Base-by-base conservation (phyloP, 2,797 vertebrate species). In the Phataginus tricuspis region DNA sequence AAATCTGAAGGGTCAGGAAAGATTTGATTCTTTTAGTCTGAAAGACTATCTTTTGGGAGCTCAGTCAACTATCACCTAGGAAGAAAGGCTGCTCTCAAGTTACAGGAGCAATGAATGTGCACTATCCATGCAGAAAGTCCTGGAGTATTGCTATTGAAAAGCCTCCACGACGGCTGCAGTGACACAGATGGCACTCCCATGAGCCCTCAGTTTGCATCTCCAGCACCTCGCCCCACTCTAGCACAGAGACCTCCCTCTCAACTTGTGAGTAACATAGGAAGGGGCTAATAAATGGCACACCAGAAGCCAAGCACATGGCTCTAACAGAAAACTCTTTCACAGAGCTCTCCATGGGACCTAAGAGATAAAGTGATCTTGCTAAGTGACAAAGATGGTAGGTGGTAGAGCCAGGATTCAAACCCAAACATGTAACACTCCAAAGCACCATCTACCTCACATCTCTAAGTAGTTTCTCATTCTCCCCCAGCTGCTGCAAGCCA, bases 1-100 rank as follows among this genome's bases (percentile, higher is more conserved):
- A 64, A 92, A 82, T 83, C 12, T 64, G 34, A 93, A 53, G 27
- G 79, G 87, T 83, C 51, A 91, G 86, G 59, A 84, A 85, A 90
- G 64, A 94, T 59, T 64, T 87, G 71, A 82, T 69, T 94, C 53
- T 96, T 61, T 92, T n/a, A 64, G 34, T 37, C 59, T 49, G n/a
- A 93, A 87, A 93, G 77, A 34, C 27, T 80, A 42, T 69, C 78
- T 90, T 88, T 23, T 83, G 61, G 59, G 64, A 45, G 61, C 72
- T 86, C 37, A 29, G 51, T 57, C 80, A 80, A 68, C 68, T 53
- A 11, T 82, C 51, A 84, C 71, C 80, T 64, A 87, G 16, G 74
- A 87, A 79, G 66, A 92, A 66, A 61, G 10, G 29, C 31, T 75
- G 61, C n/a, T 72, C 90, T 94, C 37, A 61, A 45, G 71, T 61